Percentiles rank a stretch among this genome's conserved stretches.
Conservation (phyloP, 2,113 vertebrate species). For the Pogona vitticeps region DNA sequence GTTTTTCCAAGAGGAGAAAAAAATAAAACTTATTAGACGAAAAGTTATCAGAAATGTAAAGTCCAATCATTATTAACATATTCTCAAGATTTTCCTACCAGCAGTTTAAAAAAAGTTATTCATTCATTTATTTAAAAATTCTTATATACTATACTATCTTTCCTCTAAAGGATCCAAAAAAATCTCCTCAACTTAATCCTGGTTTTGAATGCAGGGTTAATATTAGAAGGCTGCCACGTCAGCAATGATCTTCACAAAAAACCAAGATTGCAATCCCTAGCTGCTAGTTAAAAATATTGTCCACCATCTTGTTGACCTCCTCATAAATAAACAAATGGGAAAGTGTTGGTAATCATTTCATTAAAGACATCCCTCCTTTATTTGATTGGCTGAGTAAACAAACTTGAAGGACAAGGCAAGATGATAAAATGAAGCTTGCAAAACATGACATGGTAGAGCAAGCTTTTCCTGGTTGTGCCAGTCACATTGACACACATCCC, state of each 20-base stretch:
- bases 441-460: conserved; percentile 9
- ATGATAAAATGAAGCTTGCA: conserved; percentile 27
- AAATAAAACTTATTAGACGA: conserved; percentile 42
- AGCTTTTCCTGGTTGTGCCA: conserved; percentile 11
- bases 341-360: conserved; percentile 41
- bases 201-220: background rate
- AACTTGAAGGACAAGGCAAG: background rate
- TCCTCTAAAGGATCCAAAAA: no score
- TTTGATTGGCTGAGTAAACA: conserved; percentile 45
- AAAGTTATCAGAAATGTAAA: conserved; percentile 35
- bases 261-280: background rate
- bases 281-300: background rate
- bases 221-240: background rate
- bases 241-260: background rate
- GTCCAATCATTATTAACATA: conserved; percentile 13
- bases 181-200: no score
- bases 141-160: no score
- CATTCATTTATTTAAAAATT: background rate
- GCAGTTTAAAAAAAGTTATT: background rate
- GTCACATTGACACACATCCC: conserved; percentile 34
- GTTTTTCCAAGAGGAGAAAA: conserved; percentile 26
- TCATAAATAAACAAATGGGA: conserved; percentile 38
- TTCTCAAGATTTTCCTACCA: conserved; percentile 21
- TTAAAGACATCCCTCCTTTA: conserved; percentile 37
- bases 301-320: conserved; percentile 37